Evolutionary conservation across 2,888 invertebrate genomes (phyloP), one percentile per base, ranked within the genome.

Genomic region (Dione vanillae): DNA sequence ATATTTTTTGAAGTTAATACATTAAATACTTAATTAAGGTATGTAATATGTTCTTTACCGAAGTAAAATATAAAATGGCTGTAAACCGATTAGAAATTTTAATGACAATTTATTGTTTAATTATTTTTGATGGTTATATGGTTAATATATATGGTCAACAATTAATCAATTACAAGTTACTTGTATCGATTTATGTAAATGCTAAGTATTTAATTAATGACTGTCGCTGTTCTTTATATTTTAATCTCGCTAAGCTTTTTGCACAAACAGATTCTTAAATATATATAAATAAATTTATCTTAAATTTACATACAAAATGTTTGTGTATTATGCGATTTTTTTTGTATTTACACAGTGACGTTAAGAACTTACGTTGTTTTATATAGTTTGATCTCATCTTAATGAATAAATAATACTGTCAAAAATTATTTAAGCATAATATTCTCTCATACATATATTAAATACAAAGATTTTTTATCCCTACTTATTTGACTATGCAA

Each of bases 101-200:
- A 64, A 69, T 64, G 69, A 54, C 62, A 64, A 69, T 69, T 69
- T 64, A 69, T 69, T 64, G 47, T 45, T 16, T 6, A 37, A 45
- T 20, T 40, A 19, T 58, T 58, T 47, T 10, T 37, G 47, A 43
- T 43, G 35, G n/a, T 65, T 62, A 61, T 62, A 68, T 37, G 49
- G 52, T 49, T 20, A 64, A 64, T 14, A 52, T 45, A n/a, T 27
- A 14, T 14, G 37, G n/a, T 56, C 6, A 35, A 69, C 35, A 68
- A 62, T 54, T 47, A 64, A 69, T 69, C 62, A 69, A 16, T 52
- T 62, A 37, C 14, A 40, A 20, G 37, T 40, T 54, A 62, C 45
- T 68, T 59, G 45, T 54, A 45, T 70, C 66, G 61, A 52, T 70
- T 66, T 65, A 69, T 69, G 69, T 45, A 69, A 65, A 69, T 72